Evolutionary conservation across 2,797 vertebrate genomes (phyloP).

Genomic region (Gobionotothen gibberifrons): DNA sequence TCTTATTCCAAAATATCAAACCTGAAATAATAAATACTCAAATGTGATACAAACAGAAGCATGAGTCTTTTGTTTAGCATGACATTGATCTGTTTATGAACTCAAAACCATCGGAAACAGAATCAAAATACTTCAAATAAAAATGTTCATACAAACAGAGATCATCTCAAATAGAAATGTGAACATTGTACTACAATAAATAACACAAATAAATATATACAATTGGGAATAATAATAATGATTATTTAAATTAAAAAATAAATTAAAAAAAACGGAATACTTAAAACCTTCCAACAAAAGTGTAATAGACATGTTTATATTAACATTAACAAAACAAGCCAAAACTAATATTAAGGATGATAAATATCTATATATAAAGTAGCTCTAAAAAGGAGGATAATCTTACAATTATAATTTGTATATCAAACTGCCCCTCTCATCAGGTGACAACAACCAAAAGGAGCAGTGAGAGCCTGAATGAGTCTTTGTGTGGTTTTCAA

Average conservation of each 20-base stretch:
- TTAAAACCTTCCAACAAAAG: background rate
- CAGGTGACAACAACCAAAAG: background rate
- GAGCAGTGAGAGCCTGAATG: background rate
- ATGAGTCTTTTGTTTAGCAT: slow-evolving; percentile 13
- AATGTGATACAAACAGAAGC: background rate
- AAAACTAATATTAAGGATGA: background rate
- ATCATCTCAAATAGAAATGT: background rate
- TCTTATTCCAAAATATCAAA: slow-evolving; percentile 39
- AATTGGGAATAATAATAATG: background rate
- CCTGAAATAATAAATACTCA: slow-evolving; percentile 29
- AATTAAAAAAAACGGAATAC: background rate
- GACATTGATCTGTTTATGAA: background rate
- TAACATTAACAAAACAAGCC: background rate
- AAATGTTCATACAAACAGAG: rapidly evolving
- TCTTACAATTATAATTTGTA: background rate
- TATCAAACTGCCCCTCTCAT: too few species aligned
- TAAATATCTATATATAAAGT: background rate
- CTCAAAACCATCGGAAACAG: background rate
- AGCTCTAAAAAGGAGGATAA: background rate
- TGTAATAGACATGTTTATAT: background rate
- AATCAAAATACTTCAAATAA: background rate
- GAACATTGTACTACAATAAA: too few species aligned
- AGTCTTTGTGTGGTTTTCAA: too few species aligned
- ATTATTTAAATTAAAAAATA: background rate
- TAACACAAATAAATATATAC: background rate